Percentiles rank a stretch among this genome's conserved stretches.
Evolutionary conservation across 2,113 vertebrate genomes (phyloP).

Genomic region (Phyllostomus discolor): DNA sequence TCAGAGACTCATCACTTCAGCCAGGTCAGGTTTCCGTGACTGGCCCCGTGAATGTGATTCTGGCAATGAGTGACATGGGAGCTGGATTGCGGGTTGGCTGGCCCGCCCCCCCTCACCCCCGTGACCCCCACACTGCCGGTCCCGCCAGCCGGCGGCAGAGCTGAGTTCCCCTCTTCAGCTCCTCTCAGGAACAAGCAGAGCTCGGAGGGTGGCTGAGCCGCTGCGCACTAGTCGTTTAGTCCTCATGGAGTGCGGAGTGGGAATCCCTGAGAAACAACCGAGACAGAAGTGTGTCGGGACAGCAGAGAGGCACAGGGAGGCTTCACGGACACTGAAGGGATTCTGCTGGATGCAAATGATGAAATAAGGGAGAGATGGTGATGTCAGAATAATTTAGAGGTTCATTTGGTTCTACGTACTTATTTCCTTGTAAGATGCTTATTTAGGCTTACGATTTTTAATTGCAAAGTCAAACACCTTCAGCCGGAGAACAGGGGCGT

Average conservation of each 20-base stretch:
- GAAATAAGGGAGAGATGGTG: not conserved
- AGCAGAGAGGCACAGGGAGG: not conserved
- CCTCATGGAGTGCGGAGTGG: not conserved
- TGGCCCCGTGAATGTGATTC: not conserved
- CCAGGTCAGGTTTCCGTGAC: not conserved
- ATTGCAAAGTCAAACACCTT: slow-evolving; percentile 22
- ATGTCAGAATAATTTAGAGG: not conserved
- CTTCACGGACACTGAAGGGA: not conserved
- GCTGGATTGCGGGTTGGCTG: not conserved
- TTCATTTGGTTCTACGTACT: not conserved
- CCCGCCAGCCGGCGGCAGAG: not conserved
- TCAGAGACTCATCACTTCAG: not conserved
- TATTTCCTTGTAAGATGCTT: not conserved
- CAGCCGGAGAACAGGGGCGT: not conserved
- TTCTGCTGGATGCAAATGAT: not conserved
- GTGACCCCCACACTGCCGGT: rapidly evolving
- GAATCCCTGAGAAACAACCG: not conserved
- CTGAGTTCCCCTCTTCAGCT: not conserved
- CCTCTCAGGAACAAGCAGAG: not conserved
- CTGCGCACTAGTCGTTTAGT: not conserved
- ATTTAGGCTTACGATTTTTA: not conserved
- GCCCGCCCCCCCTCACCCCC: not conserved
- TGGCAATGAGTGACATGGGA: not conserved
- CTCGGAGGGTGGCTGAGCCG: not conserved
- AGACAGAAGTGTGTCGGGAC: not conserved